These are phyloP conservation scores for Griposia aprilina DNA, from an alignment of 2,888 invertebrate species.

Conservation along the genomic window DNA sequence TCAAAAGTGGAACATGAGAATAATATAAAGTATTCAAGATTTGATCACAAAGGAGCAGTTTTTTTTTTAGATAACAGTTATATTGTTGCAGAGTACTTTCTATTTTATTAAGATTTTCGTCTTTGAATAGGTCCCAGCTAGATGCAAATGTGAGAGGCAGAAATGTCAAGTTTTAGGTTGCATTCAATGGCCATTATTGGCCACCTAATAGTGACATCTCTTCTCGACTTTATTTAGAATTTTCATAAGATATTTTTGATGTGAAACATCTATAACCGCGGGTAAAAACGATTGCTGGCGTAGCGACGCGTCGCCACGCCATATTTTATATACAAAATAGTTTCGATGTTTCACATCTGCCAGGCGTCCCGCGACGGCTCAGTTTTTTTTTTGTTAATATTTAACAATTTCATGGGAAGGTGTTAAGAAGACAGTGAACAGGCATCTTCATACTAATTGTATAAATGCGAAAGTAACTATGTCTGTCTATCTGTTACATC, in stretches of 20 bases:
- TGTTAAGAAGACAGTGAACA: background rate
- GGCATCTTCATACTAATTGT: background rate
- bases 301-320: too few species aligned
- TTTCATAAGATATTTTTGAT: background rate
- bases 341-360: too few species aligned
- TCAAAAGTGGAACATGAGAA: conserved; percentile 42
- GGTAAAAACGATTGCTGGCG: too few species aligned
- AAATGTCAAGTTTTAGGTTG: background rate
- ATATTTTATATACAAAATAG: too few species aligned
- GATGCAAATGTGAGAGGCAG: background rate
- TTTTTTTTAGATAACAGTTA: conserved; percentile 9
- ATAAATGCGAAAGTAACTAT: background rate
- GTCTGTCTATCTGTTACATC: background rate
- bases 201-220: background rate
- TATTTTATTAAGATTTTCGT: conserved; percentile 18
- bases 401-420: background rate
- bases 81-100: conserved; percentile 8
- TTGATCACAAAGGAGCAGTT: conserved; percentile 12
- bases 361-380: too few species aligned
- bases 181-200: background rate
- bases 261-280: too few species aligned
- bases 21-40: background rate
- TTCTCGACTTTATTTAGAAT: background rate
- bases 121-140: background rate
- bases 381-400: too few species aligned